Evolutionary conservation across 2,888 invertebrate genomes (phyloP).

Genomic region (Encarsia formosa): DNA sequence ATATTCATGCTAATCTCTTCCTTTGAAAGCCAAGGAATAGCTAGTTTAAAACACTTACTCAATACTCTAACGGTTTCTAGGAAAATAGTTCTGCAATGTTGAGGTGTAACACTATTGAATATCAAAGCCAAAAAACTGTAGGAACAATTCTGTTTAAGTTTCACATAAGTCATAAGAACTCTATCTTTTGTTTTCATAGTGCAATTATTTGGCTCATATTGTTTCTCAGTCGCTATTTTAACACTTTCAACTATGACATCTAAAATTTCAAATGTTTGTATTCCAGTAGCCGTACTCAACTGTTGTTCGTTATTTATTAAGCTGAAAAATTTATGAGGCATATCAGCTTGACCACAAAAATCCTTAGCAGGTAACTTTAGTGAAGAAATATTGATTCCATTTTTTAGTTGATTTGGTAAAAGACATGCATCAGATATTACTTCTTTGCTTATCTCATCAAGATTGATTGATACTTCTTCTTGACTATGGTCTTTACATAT

Average conservation of each 20-base stretch:
- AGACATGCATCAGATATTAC: neutral
- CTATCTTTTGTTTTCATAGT: constrained; percentile 14
- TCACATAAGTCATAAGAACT: constrained; percentile 19
- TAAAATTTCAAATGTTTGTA: constrained; percentile 17
- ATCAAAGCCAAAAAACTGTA: constrained; percentile 22
- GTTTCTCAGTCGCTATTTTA: neutral
- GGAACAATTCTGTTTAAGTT: constrained; percentile 22
- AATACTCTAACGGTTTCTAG: constrained; percentile 9
- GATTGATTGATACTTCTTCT: neutral
- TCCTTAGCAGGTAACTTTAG: constrained; percentile 22
- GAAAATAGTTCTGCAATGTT: constrained; percentile 22
- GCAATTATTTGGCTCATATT: constrained; percentile 24
- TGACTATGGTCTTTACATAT: neutral
- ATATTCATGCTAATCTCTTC: constrained; percentile 12
- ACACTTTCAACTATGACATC: constrained; percentile 14
- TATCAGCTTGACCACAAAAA: neutral
- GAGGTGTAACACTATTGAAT: constrained; percentile 13
- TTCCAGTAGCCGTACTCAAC: constrained; percentile 23
- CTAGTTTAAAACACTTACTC: neutral
- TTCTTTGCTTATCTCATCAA: neutral
- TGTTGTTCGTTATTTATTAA: constrained; percentile 14
- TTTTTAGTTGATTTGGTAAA: constrained; percentile 23
- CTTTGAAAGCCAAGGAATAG: constrained; percentile 3
- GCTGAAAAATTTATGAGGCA: constrained; percentile 7
- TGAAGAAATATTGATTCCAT: constrained; percentile 26